Evolutionary conservation across 2,888 invertebrate genomes (phyloP).

Genomic region (Choreutis nemorana): DNA sequence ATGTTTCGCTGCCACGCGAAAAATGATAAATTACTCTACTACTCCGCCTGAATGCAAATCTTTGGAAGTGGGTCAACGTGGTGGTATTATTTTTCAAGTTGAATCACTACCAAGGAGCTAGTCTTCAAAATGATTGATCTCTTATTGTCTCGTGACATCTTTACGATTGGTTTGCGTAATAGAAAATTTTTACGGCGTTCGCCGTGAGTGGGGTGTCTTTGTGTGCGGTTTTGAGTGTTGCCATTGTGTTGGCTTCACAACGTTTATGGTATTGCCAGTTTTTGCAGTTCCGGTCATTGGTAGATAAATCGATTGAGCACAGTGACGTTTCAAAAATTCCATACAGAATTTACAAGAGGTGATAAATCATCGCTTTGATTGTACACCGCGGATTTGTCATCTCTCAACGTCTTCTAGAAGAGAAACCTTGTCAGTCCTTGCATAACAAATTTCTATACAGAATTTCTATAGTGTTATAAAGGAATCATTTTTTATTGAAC

Average conservation of each 20-base stretch:
- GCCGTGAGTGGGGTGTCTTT: conserved; percentile 26
- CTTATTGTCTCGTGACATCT: conserved; percentile 47
- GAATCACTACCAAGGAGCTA: conserved; percentile 41
- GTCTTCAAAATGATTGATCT: conserved; percentile 53
- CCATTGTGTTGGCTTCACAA: conserved; percentile 22
- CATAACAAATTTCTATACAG: no score
- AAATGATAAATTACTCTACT: conserved; percentile 50
- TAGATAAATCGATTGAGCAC: conserved; percentile 35
- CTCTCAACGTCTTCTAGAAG: no score
- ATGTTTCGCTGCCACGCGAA: conserved; percentile 37
- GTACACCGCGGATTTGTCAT: conserved; percentile 9
- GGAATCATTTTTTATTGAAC: no score
- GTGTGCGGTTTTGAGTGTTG: conserved; percentile 27
- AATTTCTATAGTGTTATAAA: no score
- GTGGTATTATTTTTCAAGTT: conserved; percentile 50
- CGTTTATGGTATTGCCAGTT: conserved; percentile 23
- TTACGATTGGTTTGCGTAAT: conserved; percentile 44
- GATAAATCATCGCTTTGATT: conserved; percentile 15
- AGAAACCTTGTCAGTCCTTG: no score
- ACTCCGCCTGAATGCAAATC: conserved; percentile 56
- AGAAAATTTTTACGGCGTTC: conserved; percentile 36
- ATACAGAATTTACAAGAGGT: conserved; percentile 1
- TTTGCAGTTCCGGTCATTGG: conserved; percentile 53
- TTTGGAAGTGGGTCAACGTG: conserved; percentile 52
- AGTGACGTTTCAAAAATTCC: background rate